A percentile compares a stretch with the other conserved stretches of the same genome.
phyloP scores from a whole-genome alignment of 2,113 vertebrate genomes.

The Danio rerio region GRCz12tu NC_133181.1:60182501-60183000 shows the following conservation, averaged over 20 bases:
- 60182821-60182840: not conserved
- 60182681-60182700: not conserved
- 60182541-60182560: conserved; percentile 70
- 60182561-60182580: conserved; percentile 64
- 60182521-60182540: conserved; percentile 23
- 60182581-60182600: conserved; percentile 62
- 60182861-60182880: not conserved
- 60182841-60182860: not conserved
- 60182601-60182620: no score
- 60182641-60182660: not conserved
- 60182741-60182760: no score
- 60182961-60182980: no score
- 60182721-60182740: no score
- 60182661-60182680: not conserved
- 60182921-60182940: not conserved
- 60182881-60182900: not conserved
- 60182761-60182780: no score
- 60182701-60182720: no score
- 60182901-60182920: no score
- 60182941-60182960: not conserved
- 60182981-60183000: no score
- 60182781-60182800: no score
- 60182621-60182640: no score
- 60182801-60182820: no score
- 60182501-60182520: conserved; percentile 83